Percentiles rank a stretch among this genome's conserved stretches.
These are phyloP conservation scores for Meriones psammophilus DNA, from an alignment of 2,797 vertebrate species.

Conservation along the genomic window DNA sequence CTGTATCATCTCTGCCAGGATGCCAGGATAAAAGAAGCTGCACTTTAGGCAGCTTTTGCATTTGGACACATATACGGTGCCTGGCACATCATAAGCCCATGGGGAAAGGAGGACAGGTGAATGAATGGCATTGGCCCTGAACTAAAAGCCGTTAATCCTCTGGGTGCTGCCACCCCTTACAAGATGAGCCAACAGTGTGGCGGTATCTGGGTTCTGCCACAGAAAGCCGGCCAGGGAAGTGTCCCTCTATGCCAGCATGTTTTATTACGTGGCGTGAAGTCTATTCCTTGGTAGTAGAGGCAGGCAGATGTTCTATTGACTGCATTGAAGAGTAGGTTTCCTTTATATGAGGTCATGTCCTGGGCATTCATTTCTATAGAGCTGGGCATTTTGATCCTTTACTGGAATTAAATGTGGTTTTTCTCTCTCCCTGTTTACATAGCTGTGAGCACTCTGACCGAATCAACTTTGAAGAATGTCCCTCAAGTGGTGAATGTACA, in stretches of 20 bases:
- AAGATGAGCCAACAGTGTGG: not conserved
- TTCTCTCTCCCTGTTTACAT: constrained; percentile 49
- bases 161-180: not conserved
- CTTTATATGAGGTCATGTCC: not conserved
- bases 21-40: not conserved
- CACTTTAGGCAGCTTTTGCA: not conserved
- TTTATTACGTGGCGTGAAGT: not conserved
- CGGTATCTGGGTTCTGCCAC: not conserved
- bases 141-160: not conserved
- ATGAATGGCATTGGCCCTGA: not conserved
- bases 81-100: fast-evolving
- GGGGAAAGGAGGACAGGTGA: not conserved
- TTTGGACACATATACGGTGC: not conserved
- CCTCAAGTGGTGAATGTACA: constrained; percentile 96
- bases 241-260: not conserved
- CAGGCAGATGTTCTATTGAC: not conserved
- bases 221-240: not conserved
- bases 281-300: not conserved
- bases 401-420: not conserved
- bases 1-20: no score
- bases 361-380: not conserved
- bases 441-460: constrained; percentile 91
- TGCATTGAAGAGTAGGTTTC: not conserved
- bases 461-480: constrained; percentile 95
- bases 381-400: not conserved